These are phyloP conservation scores for Enteromius thamalakanensis DNA, from an alignment of 2,797 vertebrate species.

Conservation along the genomic window DNA sequence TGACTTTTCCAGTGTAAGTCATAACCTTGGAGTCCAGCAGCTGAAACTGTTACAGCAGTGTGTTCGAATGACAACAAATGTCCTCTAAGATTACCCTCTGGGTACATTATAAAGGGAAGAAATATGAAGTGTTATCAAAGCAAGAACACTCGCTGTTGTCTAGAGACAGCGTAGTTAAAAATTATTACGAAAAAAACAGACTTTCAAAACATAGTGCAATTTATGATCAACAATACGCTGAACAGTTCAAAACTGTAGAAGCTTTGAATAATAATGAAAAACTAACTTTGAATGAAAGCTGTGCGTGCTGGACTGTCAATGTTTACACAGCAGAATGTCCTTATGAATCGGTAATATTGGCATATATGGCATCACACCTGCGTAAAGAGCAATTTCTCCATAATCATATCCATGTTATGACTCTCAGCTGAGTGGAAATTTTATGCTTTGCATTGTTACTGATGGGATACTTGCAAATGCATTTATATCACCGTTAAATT, in stretches of 20 bases:
- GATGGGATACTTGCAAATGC: background rate
- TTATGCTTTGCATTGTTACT: background rate
- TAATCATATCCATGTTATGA: background rate
- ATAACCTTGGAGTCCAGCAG: constrained; percentile 59
- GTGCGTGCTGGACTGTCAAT: background rate
- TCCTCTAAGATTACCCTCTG: constrained; percentile 51
- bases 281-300: background rate
- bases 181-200: background rate
- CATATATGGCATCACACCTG: background rate
- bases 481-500: background rate
- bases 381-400: background rate
- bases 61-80: constrained; percentile 63
- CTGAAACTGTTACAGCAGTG: constrained; percentile 61
- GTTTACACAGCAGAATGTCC: background rate
- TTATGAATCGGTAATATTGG: background rate
- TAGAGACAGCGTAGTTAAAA: background rate
- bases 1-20: constrained; percentile 62
- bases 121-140: constrained; percentile 24
- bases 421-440: background rate
- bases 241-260: constrained; percentile 7
- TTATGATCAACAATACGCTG: background rate
- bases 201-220: background rate
- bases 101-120: constrained; percentile 2
- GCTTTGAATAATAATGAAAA: constrained; percentile 13
- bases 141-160: background rate